phyloP scores from a whole-genome alignment of 2,113 vertebrate genomes.

The Pachypanchax playfairii region DNA sequence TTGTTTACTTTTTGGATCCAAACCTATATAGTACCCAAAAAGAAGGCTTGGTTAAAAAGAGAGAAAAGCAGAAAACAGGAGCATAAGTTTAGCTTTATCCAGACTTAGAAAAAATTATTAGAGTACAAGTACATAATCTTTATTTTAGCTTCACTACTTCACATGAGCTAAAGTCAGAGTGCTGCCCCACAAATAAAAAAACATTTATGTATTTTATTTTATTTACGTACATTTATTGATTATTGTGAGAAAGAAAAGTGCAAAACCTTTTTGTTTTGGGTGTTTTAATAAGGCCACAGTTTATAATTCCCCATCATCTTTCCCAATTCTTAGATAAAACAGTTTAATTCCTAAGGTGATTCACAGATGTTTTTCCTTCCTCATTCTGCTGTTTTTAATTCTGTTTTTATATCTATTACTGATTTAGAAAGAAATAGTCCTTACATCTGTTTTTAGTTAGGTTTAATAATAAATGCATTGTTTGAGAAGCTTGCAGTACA shows the following conservation, averaged over 20 bases:
- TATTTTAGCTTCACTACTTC: conserved; percentile 41
- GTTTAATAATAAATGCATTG: too few relatives aligned
- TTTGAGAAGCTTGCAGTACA: too few relatives aligned
- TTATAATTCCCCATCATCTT: conserved; percentile 26
- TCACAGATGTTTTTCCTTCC: too few relatives aligned
- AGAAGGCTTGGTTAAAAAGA: background rate
- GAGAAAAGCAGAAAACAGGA: background rate
- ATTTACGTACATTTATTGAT: conserved; percentile 69
- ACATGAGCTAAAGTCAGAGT: conserved; percentile 53
- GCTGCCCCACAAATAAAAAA: conserved; percentile 45
- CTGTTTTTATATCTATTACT: too few relatives aligned
- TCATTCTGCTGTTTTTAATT: too few relatives aligned
- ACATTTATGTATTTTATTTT: too few relatives aligned
- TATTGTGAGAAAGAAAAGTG: conserved; percentile 65
- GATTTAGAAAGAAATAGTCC: too few relatives aligned
- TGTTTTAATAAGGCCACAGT: conserved; percentile 55
- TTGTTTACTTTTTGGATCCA: conserved; percentile 52
- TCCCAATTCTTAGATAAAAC: conserved; percentile 37
- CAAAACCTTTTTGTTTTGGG: conserved; percentile 68
- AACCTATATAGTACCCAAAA: conserved; percentile 27
- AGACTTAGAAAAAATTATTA: conserved; percentile 21
- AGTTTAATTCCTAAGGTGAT: too few relatives aligned
- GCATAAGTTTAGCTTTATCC: conserved; percentile 3
- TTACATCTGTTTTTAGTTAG: too few relatives aligned
- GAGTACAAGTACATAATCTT: conserved; percentile 20